Percentiles rank a stretch among this genome's conserved stretches.
Evolutionary conservation across 2,113 vertebrate genomes (phyloP).

Genomic region (Poicephalus meyeri): DNA sequence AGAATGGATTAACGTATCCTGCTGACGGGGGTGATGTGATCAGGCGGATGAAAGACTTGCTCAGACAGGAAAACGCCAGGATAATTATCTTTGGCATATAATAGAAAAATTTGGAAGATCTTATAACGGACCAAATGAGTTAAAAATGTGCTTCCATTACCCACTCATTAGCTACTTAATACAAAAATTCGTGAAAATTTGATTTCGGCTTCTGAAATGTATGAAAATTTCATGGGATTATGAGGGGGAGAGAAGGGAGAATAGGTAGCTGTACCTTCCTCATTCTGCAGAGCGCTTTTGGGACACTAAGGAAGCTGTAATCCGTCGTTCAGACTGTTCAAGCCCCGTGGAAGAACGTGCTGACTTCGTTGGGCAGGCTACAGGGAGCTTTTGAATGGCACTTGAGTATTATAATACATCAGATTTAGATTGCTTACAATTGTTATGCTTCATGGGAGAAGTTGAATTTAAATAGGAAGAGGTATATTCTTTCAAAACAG

Average conservation of each 20-base stretch:
- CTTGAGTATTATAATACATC: fast-evolving
- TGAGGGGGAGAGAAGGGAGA: background rate
- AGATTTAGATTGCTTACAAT: background rate
- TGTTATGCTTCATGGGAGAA: fast-evolving
- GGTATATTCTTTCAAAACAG: background rate
- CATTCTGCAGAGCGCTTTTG: fast-evolving
- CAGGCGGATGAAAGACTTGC: background rate
- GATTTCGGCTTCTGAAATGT: background rate
- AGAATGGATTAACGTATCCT: too few species aligned
- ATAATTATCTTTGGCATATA: background rate
- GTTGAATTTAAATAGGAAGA: background rate
- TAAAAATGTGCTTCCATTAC: background rate
- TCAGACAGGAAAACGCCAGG: fast-evolving
- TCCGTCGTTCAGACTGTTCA: fast-evolving
- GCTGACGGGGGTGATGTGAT: too few species aligned
- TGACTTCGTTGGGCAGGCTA: fast-evolving
- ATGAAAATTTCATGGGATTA: fast-evolving
- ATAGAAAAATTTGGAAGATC: background rate
- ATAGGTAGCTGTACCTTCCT: fast-evolving
- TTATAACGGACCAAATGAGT: fast-evolving
- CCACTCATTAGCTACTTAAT: background rate
- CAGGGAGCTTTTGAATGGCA: too few species aligned
- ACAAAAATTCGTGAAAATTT: background rate
- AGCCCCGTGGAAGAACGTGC: fast-evolving
- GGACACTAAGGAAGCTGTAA: fast-evolving